phyloP scores from a whole-genome alignment of 92 coral and sea anemone species.

The Diadumene lineata region DNA sequence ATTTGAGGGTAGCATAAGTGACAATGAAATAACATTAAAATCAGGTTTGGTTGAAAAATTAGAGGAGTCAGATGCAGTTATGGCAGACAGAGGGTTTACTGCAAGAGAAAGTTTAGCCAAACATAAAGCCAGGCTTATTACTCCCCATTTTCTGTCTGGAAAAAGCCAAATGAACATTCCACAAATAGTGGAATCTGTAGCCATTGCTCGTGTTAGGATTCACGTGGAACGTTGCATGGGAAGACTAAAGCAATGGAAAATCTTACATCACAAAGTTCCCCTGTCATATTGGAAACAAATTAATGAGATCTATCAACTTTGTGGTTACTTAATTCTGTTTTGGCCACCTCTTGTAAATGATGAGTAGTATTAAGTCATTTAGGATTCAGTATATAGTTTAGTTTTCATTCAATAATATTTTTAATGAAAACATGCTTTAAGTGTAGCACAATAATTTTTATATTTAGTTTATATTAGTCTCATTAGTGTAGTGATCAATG shows the following conservation, averaged over 20 bases:
- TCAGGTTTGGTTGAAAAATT: conserved; percentile 53
- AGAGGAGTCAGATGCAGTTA: conserved; percentile 56
- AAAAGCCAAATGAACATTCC: conserved; percentile 50
- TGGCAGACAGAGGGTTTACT: conserved; percentile 65
- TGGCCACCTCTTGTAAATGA: conserved; percentile 60
- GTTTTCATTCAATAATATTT: no score
- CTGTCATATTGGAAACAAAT: conserved; percentile 50
- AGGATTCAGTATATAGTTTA: not conserved
- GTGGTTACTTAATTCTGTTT: conserved; percentile 44
- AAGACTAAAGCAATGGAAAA: conserved; percentile 48
- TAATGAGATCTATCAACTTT: conserved; percentile 47
- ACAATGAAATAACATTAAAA: conserved; percentile 56
- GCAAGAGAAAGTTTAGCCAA: conserved; percentile 25
- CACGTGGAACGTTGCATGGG: conserved; percentile 64
- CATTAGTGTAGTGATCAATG: no score
- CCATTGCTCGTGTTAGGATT: conserved; percentile 59
- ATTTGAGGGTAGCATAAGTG: conserved; percentile 66
- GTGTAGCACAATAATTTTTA: no score
- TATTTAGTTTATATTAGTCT: no score
- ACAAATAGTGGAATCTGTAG: conserved; percentile 49
- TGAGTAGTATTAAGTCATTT: not conserved
- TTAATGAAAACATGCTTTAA: no score
- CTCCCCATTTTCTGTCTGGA: conserved; percentile 50
- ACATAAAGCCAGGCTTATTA: conserved; percentile 47
- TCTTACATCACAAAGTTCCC: conserved; percentile 45